Evolutionary conservation across 2,888 invertebrate species (phyloP), one percentile per base, ranked within the genome.

Genomic region (Orthosia incerta): DNA sequence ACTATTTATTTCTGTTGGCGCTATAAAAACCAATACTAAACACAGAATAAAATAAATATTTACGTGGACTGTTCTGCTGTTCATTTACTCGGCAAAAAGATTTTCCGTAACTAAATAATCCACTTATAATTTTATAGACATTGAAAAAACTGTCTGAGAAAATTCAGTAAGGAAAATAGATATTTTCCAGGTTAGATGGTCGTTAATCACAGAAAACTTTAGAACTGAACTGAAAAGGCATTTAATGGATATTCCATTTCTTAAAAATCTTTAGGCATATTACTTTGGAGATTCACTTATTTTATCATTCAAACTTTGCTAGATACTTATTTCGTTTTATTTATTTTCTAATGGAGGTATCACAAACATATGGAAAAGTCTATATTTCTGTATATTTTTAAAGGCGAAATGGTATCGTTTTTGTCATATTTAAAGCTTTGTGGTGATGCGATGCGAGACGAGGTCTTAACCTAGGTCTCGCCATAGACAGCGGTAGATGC

Each of bases 171-270:
- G 56, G 46, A 46, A 55, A 59, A 71, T 65, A 62, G 57, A 62
- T 55, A 70, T 71, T 71, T 68, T 59, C 50, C 20, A 63, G 18
- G 39, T 60, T n/a, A 56, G 46, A 63, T 57, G 50, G 50, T 45
- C 13, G 20, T n/a, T n/a, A n/a, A n/a, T 9, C 48, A 79, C 48
- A 16, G 12, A 13, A 13, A 69, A 77, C 60, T 81, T 56, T 4
- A 31, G 31, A 73, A 69, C 11, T 51, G 23, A 63, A 26, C 9
- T n/a, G 50, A 61, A 39, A 60, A 63, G 39, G 26, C 26, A 73
- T 12, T 9, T 48, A 85, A 85, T 59, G 68, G 61, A 68, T 53
- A 69, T 69, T 70, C 16, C 50, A 16, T 68, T 64, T 77, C n/a
- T 23, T 18, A 23, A 60, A 60, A 60, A 60, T 48, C 4, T 67